Base-by-base conservation (phyloP, 2,113 vertebrate species). In the Pimephales promelas region DNA sequence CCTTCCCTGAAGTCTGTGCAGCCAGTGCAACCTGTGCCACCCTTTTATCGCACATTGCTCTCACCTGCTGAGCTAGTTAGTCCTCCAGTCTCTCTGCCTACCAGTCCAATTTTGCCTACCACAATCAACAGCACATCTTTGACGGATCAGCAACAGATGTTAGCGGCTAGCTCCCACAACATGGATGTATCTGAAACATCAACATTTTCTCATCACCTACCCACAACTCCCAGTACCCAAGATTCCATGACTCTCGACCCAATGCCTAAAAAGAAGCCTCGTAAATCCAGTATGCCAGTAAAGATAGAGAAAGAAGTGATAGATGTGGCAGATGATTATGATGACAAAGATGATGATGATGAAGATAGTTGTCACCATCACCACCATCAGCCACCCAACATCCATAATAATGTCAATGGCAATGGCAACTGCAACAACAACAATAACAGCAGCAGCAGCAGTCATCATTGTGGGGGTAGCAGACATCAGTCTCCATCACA, bases 301-400 rank as follows among this genome's bases (percentile, higher is more conserved):
- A 99, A 99, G 93, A 99, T 99, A 66, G 98, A 99, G 90, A 99
- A 99, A 90, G 98, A 99, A 89, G 94, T 98, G 24, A 97, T 98
- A 0, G 97, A 98, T 72, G 98, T 98, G 3, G 96, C 96, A 0
- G 98, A 99, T 79, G 98, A 98, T 75, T 99, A 96, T 83, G 97
- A 99, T 0, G 97, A 99, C 86, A 97, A 97, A 89, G 97, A 99
- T 0, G 97, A 99, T n/a, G 96, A 93, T 13, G 90, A 93, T 13
- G 90, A 94, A 71, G 86, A 89, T 71, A 89, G 92, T 6, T 90
- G 92, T 72, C 93, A 92, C 43, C 92, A 92, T 52, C 91, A 88
- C 52, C 88, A 79, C 59, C 76, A 70, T 9, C 87, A 91, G 28
- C 89, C 90, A 22, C 84, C 92, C 59, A 91, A 93, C 78, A 92